These are phyloP conservation scores for Eptatretus atami DNA, from an alignment of 2,797 vertebrate genomes.

Conservation along the genomic window DNA sequence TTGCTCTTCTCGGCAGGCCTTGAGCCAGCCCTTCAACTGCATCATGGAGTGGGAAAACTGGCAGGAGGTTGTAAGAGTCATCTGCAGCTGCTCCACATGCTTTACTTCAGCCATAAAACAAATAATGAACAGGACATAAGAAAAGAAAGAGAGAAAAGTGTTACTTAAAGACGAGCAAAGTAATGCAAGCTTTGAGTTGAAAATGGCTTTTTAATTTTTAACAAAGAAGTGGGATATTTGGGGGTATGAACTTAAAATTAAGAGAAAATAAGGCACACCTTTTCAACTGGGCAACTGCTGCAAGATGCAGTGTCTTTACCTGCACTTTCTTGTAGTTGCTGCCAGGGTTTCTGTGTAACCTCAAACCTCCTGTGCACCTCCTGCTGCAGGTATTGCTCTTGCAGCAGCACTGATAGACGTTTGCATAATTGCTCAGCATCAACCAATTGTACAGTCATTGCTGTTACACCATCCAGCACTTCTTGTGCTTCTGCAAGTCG, in stretches of 20 bases:
- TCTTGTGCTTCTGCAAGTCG: slow-evolving; percentile 70
- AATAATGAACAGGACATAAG: not conserved
- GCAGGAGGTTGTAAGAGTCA: slow-evolving; percentile 61
- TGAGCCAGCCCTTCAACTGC: slow-evolving; percentile 58
- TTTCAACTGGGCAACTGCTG: no score
- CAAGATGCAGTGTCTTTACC: slow-evolving; percentile 17
- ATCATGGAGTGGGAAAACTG: slow-evolving; percentile 97
- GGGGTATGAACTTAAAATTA: no score
- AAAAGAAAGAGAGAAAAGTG: not conserved
- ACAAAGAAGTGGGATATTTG: no score
- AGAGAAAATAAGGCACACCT: no score
- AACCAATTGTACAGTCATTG: slow-evolving; percentile 25
- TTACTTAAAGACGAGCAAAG: not conserved
- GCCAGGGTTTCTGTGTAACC: slow-evolving; percentile 42
- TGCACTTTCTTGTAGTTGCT: slow-evolving; percentile 58
- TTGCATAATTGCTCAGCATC: slow-evolving; percentile 41
- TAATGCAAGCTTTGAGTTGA: not conserved
- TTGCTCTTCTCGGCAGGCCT: slow-evolving; percentile 25
- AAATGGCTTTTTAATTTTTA: no score
- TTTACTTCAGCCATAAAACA: slow-evolving; percentile 22
- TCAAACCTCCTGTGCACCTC: slow-evolving; percentile 64
- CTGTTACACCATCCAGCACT: slow-evolving; percentile 54
- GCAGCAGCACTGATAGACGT: slow-evolving; percentile 50
- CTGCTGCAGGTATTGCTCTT: slow-evolving; percentile 68
- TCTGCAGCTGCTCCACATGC: slow-evolving; percentile 65